Evolutionary conservation across 1,140 invertebrate genomes (phyloP).

Genomic region (Sminthurides bifidus): DNA sequence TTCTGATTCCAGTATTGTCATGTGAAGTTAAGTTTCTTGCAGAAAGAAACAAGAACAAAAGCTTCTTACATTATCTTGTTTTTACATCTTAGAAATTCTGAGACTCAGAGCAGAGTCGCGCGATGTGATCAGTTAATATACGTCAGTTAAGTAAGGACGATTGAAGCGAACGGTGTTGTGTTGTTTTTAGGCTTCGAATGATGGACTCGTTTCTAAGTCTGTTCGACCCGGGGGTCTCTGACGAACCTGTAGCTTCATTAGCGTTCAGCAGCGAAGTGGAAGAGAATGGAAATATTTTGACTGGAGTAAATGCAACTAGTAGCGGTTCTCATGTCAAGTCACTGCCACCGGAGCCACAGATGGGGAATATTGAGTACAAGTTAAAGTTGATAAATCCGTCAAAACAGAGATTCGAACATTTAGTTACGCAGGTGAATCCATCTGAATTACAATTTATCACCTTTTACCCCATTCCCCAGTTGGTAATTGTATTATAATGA

Average conservation of each 20-base stretch:
- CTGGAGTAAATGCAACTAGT: not conserved
- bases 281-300: conserved; percentile 17
- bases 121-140: too few relatives aligned
- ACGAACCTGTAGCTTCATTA: conserved; percentile 20
- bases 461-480: too few relatives aligned
- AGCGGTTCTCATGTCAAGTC: conserved; percentile 21
- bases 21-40: too few relatives aligned
- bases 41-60: too few relatives aligned
- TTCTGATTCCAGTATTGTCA: too few relatives aligned
- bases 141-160: too few relatives aligned
- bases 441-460: not conserved
- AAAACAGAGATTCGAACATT: conserved; percentile 69
- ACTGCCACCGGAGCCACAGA: conserved; percentile 76
- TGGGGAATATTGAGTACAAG: conserved; percentile 89
- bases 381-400: conserved; percentile 74
- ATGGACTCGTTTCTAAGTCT: conserved; percentile 69
- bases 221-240: conserved; percentile 50
- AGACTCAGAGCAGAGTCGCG: too few relatives aligned
- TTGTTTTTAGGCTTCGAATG: not conserved
- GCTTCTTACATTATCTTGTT: too few relatives aligned
- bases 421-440: conserved; percentile 63
- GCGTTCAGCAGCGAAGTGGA: not conserved
- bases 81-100: too few relatives aligned
- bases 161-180: too few relatives aligned
- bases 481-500: not conserved